phyloP scores from a whole-genome alignment of 2,888 invertebrate species.

The Thyatira batis region DNA sequence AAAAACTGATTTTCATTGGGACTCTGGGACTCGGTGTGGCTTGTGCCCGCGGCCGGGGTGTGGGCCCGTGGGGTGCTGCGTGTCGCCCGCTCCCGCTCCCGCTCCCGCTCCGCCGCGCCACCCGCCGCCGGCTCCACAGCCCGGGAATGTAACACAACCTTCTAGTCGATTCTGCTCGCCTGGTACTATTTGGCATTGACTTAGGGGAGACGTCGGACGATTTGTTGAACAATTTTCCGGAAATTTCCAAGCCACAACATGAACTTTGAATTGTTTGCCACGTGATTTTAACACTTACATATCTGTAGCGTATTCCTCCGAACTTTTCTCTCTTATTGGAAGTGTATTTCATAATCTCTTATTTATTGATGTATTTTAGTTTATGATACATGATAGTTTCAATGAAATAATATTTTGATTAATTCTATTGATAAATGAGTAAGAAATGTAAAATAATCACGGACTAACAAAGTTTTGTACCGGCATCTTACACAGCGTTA shows the following conservation, averaged over 20 bases:
- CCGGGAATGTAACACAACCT: constrained; percentile 50
- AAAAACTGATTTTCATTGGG: constrained; percentile 73
- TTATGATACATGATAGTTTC: too few species aligned
- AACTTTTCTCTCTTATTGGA: too few species aligned
- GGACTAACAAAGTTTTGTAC: too few species aligned
- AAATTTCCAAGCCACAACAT: not conserved
- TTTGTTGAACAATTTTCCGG: constrained; percentile 43
- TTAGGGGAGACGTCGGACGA: constrained; percentile 61
- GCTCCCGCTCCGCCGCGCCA: constrained; percentile 26
- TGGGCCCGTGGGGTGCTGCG: constrained; percentile 37
- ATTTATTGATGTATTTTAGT: too few species aligned
- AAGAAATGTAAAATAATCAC: too few species aligned
- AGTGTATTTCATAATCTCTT: too few species aligned
- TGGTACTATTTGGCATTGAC: constrained; percentile 81
- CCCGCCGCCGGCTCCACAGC: constrained; percentile 18
- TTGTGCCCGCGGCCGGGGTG: constrained; percentile 40
- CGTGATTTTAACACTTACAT: not conserved
- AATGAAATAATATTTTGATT: not conserved
- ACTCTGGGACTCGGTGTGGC: constrained; percentile 30
- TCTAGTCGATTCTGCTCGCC: constrained; percentile 52
- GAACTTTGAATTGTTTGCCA: not conserved
- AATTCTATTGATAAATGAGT: too few species aligned
- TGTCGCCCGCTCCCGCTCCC: constrained; percentile 27
- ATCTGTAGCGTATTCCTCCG: too few species aligned
- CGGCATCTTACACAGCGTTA: too few species aligned